These are phyloP conservation scores for Triplophysa tibetana DNA, from an alignment of 2,113 vertebrate genomes.

Conservation along the genomic window DNA sequence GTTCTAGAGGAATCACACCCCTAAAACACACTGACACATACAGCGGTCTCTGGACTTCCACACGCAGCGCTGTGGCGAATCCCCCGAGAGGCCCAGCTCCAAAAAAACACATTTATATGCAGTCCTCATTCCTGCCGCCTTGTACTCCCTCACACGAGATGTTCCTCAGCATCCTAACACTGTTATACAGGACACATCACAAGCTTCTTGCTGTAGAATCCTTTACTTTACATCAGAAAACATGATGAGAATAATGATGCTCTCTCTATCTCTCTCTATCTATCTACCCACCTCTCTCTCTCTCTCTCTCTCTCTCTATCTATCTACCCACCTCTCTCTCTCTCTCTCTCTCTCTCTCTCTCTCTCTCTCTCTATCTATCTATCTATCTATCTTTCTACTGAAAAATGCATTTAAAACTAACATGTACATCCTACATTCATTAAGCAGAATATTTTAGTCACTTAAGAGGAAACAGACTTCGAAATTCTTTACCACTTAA, in stretches of 20 bases:
- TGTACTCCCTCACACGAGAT: neutral
- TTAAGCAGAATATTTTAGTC: neutral
- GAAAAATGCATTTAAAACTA: neutral
- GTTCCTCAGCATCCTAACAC: neutral
- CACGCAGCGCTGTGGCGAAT: conserved; percentile 33
- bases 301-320: too few species aligned
- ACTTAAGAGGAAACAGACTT: neutral
- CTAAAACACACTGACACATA: conserved; percentile 1
- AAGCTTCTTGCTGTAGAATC: neutral
- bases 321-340: neutral
- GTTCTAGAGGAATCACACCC: conserved; percentile 25
- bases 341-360: neutral
- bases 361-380: too few species aligned
- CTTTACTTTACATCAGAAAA: neutral
- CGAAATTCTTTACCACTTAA: too few species aligned
- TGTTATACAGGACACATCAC: conserved; percentile 1
- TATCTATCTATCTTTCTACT: neutral
- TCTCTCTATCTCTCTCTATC: too few species aligned
- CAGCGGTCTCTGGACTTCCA: conserved; percentile 9
- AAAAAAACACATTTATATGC: conserved; percentile 35
- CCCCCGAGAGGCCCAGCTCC: conserved; percentile 33
- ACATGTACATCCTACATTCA: neutral
- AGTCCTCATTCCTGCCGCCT: neutral
- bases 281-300: neutral
- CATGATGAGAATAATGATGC: neutral